Evolutionary conservation across 2,113 vertebrate species (phyloP), one percentile per base, ranked within the genome.

Genomic region (Athene cunicularia): DNA sequence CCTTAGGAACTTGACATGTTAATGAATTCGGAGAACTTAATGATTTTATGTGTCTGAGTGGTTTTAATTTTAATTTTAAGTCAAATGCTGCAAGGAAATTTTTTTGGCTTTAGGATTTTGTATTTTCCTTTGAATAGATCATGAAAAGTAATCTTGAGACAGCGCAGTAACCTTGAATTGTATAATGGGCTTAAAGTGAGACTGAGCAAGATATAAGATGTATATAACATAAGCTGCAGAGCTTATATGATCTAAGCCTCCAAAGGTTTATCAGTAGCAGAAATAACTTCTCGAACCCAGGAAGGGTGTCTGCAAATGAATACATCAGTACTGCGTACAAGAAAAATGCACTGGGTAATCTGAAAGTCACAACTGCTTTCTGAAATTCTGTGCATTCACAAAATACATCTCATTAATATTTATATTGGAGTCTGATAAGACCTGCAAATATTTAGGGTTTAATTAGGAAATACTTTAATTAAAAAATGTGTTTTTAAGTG

Each of bases 381-480:
- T 82, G 53, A 80, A 83, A 73, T 74, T 67, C 58, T 83, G 26
- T 80, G 26, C 39, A n/a, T 71, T 90, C 77, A 81, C 50, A 86
- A 71, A 82, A 64, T 81, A 62, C 47, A 74, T 35, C 35, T 93
- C 75, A 94, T 95, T 93, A 94, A 95, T 94, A 93, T 95, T 96
- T 94, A 88, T 90, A 72, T 3, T 58, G 21, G 19, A 64, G 72
- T 66, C 37, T 77, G 58, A 73, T 88, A 90, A 95, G 82, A 86
- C 28, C 82, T 88, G 35, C 73, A 96, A 93, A 97, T 96, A 95
- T 87, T 93, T 94, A 86, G 64, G 22, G 37, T 68, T 97, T 95
- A 94, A 90, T 91, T 95, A 94, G 45, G 76, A 91, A 92, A 95
- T 53, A 77, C 71, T 95, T 86, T 84, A 95, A 93, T 91, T 94